Conservation (phyloP, 2,888 invertebrate genomes). For the Xiphydria camelus region DNA sequence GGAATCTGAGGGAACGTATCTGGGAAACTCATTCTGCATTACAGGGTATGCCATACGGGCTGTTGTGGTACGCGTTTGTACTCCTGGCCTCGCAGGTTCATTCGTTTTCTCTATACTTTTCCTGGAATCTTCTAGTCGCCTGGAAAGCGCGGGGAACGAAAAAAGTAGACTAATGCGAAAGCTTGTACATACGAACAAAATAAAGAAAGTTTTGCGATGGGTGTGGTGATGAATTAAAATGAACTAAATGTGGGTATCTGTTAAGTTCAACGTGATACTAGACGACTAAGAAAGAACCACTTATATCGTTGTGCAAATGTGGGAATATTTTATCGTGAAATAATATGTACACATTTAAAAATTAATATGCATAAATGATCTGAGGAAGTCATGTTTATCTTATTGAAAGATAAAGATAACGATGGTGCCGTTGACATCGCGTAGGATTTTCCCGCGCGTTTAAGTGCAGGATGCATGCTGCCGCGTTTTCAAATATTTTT, state of each 20-base stretch:
- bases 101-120: constrained; percentile 82
- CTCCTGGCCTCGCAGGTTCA: constrained; percentile 87
- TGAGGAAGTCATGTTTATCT: no score
- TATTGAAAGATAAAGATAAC: no score
- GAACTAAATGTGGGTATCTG: background rate
- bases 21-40: constrained; percentile 36
- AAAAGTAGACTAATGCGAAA: constrained; percentile 68
- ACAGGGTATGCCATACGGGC: constrained; percentile 86
- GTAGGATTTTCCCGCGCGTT: no score
- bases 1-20: background rate
- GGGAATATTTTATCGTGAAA: no score
- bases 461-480: no score
- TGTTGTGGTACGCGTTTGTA: constrained; percentile 92
- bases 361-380: no score
- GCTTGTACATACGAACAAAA: background rate
- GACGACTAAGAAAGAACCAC: background rate
- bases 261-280: constrained; percentile 1
- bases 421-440: no score
- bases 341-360: no score
- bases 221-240: background rate
- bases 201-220: background rate
- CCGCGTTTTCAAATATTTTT: no score
- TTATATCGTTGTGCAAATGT: no score
- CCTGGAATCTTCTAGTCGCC: constrained; percentile 78
- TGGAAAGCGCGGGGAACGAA: constrained; percentile 79